Base-by-base conservation (phyloP, 2,888 invertebrate genomes). In the Polyploca ridens region DNA sequence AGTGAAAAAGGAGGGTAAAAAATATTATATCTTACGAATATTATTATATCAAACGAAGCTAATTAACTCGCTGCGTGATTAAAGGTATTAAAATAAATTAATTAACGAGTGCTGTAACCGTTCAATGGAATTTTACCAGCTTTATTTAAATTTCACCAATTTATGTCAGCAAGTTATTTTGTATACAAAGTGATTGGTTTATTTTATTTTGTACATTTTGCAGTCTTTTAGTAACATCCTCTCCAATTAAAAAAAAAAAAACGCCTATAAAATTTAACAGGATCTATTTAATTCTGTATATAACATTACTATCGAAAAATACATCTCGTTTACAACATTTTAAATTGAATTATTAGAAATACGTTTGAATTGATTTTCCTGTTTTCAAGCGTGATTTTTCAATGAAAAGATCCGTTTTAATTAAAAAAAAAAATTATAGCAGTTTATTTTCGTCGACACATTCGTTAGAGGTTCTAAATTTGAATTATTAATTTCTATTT, bases 41-140 rank as follows among this genome's bases (percentile, higher is more conserved):
- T 46, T 46, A n/a, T 6, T n/a, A 46, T n/a, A 46, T n/a, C 44
- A 54, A 8, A 54, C 54, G 4, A 54, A 35, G 35, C 6, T 35
- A 19, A 41, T 54, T 54, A 54, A 41, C 10, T 10, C 19, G 3
- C 5, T 19, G 54, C 14, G 54, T 54, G 54, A 54, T 54, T 19
- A 54, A 54, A 54, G 19, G 54, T 54, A 54, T 54, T 54, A 54
- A 54, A 54, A 54, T 54, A 19, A 54, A 54, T 54, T 16, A 54
- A 54, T 54, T 54, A 54, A 54, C 54, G 10, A 10, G 16, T 19
- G 7, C 19, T 19, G n/a, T n/a, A n/a, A n/a, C n/a, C n/a, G n/a
- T n/a, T n/a, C n/a, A n/a, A n/a, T n/a, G 54, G 7, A 54, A 54
- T 54, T 41, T 41, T 41, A 49, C 19, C 54, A 19, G 54, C 16